Evolutionary conservation across 2,113 vertebrate species (phyloP), one percentile per base, ranked within the genome.

Genomic region (Mus spicilegus): DNA sequence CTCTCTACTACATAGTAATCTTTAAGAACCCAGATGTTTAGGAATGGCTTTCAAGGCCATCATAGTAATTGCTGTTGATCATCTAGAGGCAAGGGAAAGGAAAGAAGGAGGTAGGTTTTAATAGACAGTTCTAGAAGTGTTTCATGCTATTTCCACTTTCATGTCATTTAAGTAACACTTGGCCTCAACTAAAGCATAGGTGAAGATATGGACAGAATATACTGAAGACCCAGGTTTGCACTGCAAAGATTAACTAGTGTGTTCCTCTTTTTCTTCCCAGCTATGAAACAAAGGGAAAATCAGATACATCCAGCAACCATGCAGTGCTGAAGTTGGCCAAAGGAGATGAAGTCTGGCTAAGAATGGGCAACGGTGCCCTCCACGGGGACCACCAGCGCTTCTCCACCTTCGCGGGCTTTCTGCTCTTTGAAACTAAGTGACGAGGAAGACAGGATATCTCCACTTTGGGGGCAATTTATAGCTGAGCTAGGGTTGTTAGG

Each of bases 371-470:
- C 0, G 99, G 99, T 2, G 99, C 99, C 14, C 98, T 99, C 46
- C 99, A 99, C 0, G 99, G 99, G 63, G 99, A 99, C 89, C 99
- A 99, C 95, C 99, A 99, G 63, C 98, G 99, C 46, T 99, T 99
- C 95, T 99, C 99, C 7, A 99, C 99, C 26, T 99, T 99, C 86
- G 99, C 98, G 28, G 99, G 99, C 54, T 99, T 99, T 97, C 98
- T 99, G 90, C 99, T 99, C 90, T 99, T 99, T 95, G 99, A 99
- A 98, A 99, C 98, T 1, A 99, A 99, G 92, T 99, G 91, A 98
- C 90, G 61, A 20, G 8, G 65, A 80, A 85, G 96, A 5, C 0
- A 67, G 54, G 85, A 89, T 16, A 90, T 90, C 13, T 95, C 87
- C 39, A 86, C 61, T 24, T 49, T 94, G 36, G 76, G 61, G 58